Conservation (phyloP, 2,797 vertebrate species). For the Synanceia verrucosa region DNA sequence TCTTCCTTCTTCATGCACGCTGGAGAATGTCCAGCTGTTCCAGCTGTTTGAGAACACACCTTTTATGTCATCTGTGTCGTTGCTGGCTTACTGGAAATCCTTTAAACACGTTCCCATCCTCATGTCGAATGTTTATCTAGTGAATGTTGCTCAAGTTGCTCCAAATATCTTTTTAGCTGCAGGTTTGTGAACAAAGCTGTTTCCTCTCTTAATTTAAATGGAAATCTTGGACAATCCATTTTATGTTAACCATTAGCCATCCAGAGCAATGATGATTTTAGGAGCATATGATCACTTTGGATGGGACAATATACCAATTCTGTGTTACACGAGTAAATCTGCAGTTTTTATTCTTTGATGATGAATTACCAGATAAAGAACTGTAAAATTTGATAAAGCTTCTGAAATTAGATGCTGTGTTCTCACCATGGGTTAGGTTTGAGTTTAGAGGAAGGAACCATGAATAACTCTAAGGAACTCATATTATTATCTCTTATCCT, state of each 20-base stretch:
- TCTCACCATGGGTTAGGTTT: background rate
- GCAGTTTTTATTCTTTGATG: background rate
- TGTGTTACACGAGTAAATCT: background rate
- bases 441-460: background rate
- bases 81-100: conserved; percentile 24
- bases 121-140: conserved; percentile 8
- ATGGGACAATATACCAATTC: background rate
- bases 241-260: conserved; percentile 51
- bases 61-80: background rate
- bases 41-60: conserved; percentile 14
- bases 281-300: conserved; percentile 11
- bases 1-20: background rate
- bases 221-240: too few species aligned
- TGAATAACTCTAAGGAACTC: too few species aligned
- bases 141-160: background rate
- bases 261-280: conserved; percentile 42
- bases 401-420: conserved; percentile 1
- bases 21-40: conserved; percentile 28
- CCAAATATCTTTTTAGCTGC: background rate
- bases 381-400: conserved; percentile 27
- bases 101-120: background rate
- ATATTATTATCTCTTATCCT: too few species aligned
- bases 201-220: too few species aligned
- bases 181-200: background rate
- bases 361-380: background rate